These are phyloP conservation scores for Macrosoma leucophasiata DNA, from an alignment of 2,888 invertebrate species.

Conservation along the genomic window DNA sequence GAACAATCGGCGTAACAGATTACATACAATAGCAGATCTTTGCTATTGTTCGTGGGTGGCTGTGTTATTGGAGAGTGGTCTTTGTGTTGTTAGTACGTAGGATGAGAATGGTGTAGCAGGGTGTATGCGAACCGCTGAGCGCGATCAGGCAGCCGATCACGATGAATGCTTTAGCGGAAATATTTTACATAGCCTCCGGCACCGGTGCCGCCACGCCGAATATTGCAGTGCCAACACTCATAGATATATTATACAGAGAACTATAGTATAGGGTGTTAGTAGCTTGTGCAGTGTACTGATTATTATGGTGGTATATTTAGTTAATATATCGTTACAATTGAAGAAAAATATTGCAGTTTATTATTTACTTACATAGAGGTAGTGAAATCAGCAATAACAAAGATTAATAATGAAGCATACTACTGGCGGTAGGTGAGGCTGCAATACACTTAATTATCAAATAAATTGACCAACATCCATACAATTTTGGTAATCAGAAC, in stretches of 20 bases:
- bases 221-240: constrained; percentile 69
- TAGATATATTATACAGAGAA: constrained; percentile 38
- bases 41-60: constrained; percentile 32
- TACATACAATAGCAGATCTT: constrained; percentile 56
- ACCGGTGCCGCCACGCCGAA: constrained; percentile 56
- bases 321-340: too few species aligned
- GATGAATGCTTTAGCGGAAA: constrained; percentile 75
- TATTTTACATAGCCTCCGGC: constrained; percentile 73
- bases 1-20: constrained; percentile 63
- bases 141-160: constrained; percentile 68
- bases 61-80: constrained; percentile 29
- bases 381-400: too few species aligned
- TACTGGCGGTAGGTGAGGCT: too few species aligned
- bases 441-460: too few species aligned
- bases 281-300: constrained; percentile 14
- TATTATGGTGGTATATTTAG: too few species aligned
- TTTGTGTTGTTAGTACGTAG: constrained; percentile 36
- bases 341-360: too few species aligned
- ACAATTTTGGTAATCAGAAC: too few species aligned
- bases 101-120: constrained; percentile 32
- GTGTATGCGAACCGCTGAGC: constrained; percentile 49
- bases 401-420: too few species aligned
- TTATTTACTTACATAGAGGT: too few species aligned
- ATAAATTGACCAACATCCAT: too few species aligned
- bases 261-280: constrained; percentile 31